Base-by-base conservation (phyloP, 2,888 invertebrate species). In the Mimachlamys varia region DNA sequence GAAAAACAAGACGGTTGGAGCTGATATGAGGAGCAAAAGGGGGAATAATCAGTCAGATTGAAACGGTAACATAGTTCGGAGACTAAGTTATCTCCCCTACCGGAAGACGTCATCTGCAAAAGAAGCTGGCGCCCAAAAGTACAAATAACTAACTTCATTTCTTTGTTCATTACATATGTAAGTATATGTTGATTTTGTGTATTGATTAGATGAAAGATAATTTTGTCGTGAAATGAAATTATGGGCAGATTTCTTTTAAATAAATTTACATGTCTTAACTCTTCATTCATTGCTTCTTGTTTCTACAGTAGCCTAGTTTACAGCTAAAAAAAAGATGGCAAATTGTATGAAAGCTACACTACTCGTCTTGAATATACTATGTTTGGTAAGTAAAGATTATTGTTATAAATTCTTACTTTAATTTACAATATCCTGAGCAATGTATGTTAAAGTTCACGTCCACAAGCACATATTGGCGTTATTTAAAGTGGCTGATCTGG, bases 301-400 rank as follows among this genome's bases (percentile, higher is more conserved):
- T 22, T 27, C 12, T 22, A n/a, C n/a, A n/a, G n/a, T n/a, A n/a
- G n/a, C n/a, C n/a, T n/a, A 19, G 5, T 19, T 53, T 53, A 53
- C 53, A 58, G 58, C n/a, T n/a, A n/a, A 58, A 7, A 76, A 76
- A 19, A 76, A 22, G n/a, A 58, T 76, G 76, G 76, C 76, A 7
- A 76, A 22, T 76, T 62, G 88, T 62, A 88, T 90, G 38, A 88
- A 88, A 76, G 27, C 49, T 12, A 62, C 88, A 38, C 88, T 90
- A 27, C 49, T 90, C n/a, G 62, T 90, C n/a, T 90, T 90, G 33
- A 90, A 88, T 19, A 17, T 90, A 27, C 33, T 90, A 19, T 90
- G 88, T 76, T 50, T 90, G 90, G 90, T 90, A 88, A 90, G 90
- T 88, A 88, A 0, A 53, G 27, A 5, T 27, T 55, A 89, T 22